phyloP scores from a whole-genome alignment of 2,113 vertebrate species.

The Oncorhynchus keta region DNA sequence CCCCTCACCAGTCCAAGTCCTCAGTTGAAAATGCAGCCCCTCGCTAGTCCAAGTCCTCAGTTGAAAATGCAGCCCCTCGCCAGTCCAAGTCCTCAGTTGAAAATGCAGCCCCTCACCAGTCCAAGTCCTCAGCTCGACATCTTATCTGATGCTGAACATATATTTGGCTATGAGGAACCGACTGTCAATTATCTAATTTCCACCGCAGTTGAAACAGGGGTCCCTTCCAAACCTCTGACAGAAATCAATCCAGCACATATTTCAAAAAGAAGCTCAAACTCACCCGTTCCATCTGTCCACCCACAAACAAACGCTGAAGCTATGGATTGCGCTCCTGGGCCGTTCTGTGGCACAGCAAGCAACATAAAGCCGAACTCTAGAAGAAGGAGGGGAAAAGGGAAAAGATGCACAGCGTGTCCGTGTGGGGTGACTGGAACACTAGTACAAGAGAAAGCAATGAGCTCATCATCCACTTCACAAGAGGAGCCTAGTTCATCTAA shows the following conservation, averaged over 20 bases:
- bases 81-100: not conserved
- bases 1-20: not conserved
- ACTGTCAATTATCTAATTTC: conserved; percentile 41
- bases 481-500: conserved; percentile 6
- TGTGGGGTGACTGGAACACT: conserved; percentile 46
- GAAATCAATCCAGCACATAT: not conserved
- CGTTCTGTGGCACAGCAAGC: conserved; percentile 7
- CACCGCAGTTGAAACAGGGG: conserved; percentile 10
- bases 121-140: not conserved
- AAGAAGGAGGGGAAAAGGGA: conserved; percentile 40
- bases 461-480: conserved; percentile 4
- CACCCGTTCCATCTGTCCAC: not conserved
- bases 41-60: no score
- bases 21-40: no score
- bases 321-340: not conserved
- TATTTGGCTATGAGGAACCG: conserved; percentile 40
- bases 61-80: not conserved
- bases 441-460: not conserved
- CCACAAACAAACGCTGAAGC: not conserved
- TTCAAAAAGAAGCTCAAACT: not conserved
- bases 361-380: conserved; percentile 18
- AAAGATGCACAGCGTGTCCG: conserved; percentile 55
- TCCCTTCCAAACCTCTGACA: not conserved
- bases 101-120: not conserved
- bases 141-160: not conserved